Base-by-base conservation (phyloP, 2,797 vertebrate genomes). In the Crenuchus spilurus region DNA sequence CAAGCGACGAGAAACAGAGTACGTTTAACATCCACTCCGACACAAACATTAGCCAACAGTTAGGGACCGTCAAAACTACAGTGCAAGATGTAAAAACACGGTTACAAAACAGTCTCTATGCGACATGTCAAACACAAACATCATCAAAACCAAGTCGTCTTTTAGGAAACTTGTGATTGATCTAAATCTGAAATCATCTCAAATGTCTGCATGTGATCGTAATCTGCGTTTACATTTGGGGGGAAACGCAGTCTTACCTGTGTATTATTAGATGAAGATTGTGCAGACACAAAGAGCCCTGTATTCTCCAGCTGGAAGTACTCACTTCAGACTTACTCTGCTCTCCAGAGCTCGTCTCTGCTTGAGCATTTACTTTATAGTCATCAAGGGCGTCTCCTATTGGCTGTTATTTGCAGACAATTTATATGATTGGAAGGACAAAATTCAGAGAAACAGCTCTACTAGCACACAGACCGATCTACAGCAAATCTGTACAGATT, bases 321-420 rank as follows among this genome's bases (percentile, higher is more conserved):
- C 0, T 0, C 39, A 1, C 67, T 70, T 55, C 64, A 74, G 62
- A 31, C 82, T 82, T 77, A 63, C 57, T 74, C 54, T 85, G 84
- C 37, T 90, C 84, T 88, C 58, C 35, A 0, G 0, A 0, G 49
- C 4, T 35, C 9, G 52, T 2, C 41, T 13, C 0, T 18, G 1
- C 58, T 51, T 1, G 64, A 46, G 74, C 44, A 5, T 54, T 42
- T 75, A 42, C 85, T 95, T 94, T 97, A 95, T 87, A 91, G 57
- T 2, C 3, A 49, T 8, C 1, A 41, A 57, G 28, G 78, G 74
- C 11, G 20, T 44, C 68, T 70, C 85, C 86, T 78, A 97, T 97
- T 98, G 96, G 96, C 80, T 74, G 66, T 48, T 91, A 93, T 92
- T 91, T 92, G 89, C 85, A 91, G 85, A 91, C 94, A 93, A 95